Percentiles rank a stretch among this genome's conserved stretches.
These are phyloP conservation scores for Sarcophilus harrisii DNA, from an alignment of 2,797 vertebrate genomes.

Conservation along the genomic window DNA sequence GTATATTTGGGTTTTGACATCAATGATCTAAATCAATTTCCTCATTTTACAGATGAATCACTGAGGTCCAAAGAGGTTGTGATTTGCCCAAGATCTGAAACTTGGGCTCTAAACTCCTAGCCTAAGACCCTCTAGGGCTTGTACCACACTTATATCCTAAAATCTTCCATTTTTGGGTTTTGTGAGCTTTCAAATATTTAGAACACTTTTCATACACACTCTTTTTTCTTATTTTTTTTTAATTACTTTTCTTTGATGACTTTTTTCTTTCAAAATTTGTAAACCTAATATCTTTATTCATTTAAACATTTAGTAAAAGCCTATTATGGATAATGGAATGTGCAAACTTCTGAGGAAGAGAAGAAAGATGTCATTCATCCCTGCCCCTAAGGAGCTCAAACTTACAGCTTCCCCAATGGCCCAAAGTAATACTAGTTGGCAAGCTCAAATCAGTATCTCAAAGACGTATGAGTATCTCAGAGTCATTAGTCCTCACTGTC, in stretches of 20 bases:
- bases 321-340: neutral
- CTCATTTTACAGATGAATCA: neutral
- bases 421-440: neutral
- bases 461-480: neutral
- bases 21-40: neutral
- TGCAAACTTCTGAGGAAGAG: neutral
- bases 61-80: neutral
- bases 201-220: neutral
- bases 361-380: neutral
- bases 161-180: neutral
- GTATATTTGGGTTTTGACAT: neutral
- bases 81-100: neutral
- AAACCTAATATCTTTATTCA: neutral
- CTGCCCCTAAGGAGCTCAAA: neutral
- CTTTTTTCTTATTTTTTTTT: neutral
- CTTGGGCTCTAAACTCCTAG: neutral
- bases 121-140: neutral
- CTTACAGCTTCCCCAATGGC: neutral
- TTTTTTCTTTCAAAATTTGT: neutral
- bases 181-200: neutral
- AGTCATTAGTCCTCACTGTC: neutral
- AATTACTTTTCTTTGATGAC: neutral
- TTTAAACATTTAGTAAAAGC: neutral
- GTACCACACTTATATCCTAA: neutral
- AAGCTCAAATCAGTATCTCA: neutral